Evolutionary conservation across 2,113 vertebrate genomes (phyloP).

Genomic region (Petrocephalus microphthalmus): DNA sequence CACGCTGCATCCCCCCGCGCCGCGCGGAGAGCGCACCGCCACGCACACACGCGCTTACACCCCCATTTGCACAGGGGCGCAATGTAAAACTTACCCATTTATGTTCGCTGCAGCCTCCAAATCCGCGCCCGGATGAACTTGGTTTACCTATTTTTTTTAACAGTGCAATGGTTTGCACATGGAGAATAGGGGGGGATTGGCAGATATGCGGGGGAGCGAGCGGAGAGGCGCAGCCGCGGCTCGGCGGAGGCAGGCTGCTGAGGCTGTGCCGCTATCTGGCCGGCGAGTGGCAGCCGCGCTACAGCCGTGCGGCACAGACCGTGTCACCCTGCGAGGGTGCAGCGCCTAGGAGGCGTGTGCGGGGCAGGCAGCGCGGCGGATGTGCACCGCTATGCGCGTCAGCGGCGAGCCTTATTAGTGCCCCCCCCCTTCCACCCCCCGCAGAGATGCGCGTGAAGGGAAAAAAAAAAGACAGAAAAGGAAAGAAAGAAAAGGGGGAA

Average conservation of each 20-base stretch:
- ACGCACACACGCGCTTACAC: too few species aligned
- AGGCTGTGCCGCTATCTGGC: constrained; percentile 4
- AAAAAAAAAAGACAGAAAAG: neutral
- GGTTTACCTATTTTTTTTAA: constrained; percentile 18
- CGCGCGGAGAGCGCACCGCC: too few species aligned
- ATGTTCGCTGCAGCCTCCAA: constrained; percentile 15
- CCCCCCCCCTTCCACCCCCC: neutral
- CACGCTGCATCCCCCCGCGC: too few species aligned
- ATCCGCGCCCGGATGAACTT: constrained; percentile 14
- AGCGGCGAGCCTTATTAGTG: neutral
- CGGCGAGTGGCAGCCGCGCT: neutral
- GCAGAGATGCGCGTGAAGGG: neutral
- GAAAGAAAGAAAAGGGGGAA: neutral
- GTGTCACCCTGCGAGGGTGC: neutral
- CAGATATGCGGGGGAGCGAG: constrained; percentile 17
- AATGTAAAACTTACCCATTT: constrained; percentile 20
- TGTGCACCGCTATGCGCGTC: neutral
- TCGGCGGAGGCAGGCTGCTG: neutral
- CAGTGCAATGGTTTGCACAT: constrained; percentile 12
- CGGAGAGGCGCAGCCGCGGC: neutral
- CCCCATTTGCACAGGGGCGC: neutral
- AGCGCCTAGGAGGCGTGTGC: neutral
- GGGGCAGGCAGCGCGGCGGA: neutral
- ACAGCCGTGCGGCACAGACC: constrained; percentile 16
- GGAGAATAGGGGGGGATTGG: neutral